Evolutionary conservation across 2,113 vertebrate species (phyloP).

Genomic region (Clarias gariepinus): DNA sequence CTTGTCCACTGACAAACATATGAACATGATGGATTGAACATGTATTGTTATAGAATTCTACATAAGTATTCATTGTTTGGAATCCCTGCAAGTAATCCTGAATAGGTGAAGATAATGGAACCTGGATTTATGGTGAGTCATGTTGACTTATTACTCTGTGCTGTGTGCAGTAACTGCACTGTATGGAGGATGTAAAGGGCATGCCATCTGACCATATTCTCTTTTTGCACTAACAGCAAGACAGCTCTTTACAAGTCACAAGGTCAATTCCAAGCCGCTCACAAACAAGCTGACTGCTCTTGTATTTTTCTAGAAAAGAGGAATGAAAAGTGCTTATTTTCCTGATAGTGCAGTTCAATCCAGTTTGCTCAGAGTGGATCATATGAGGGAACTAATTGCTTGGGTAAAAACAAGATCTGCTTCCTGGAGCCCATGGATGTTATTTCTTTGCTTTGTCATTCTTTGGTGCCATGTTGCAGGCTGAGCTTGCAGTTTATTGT

Average conservation of each 20-base stretch:
- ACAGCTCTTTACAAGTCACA: not conserved
- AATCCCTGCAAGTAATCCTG: not conserved
- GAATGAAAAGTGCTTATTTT: not conserved
- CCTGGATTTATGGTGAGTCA: not conserved
- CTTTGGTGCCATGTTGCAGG: not conserved
- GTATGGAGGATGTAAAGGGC: not conserved
- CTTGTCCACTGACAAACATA: too few species aligned
- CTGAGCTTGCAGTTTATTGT: not conserved
- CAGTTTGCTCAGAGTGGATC: not conserved
- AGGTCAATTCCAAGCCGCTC: not conserved
- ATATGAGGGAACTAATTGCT: not conserved
- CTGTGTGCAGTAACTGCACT: slow-evolving; percentile 9
- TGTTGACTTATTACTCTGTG: not conserved
- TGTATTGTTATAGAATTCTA: not conserved
- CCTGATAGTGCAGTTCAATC: not conserved
- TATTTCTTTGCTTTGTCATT: not conserved
- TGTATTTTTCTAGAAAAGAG: slow-evolving; percentile 11
- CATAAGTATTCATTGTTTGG: not conserved
- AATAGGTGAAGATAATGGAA: not conserved
- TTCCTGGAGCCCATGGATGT: not conserved
- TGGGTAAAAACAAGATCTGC: not conserved
- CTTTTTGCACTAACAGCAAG: not conserved
- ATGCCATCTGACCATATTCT: not conserved
- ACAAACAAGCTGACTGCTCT: not conserved
- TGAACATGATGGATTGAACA: too few species aligned